These are phyloP conservation scores for Trichogramma dendrolimi DNA, from an alignment of 2,888 invertebrate species.

Conservation along the genomic window DNA sequence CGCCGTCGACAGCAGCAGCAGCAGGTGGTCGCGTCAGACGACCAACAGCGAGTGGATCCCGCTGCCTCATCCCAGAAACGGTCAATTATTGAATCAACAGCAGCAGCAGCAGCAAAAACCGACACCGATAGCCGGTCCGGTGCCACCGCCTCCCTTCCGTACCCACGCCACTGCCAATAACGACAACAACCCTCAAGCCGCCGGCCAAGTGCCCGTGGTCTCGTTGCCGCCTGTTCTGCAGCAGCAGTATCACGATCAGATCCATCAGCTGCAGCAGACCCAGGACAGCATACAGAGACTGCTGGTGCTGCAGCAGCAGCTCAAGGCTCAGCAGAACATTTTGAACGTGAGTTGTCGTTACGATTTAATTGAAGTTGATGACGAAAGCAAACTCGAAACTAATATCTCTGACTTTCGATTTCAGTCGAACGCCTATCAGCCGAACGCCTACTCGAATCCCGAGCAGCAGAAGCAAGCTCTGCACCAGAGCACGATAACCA, in stretches of 20 bases:
- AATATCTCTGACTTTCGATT: background rate
- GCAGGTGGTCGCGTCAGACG: slow-evolving; percentile 49
- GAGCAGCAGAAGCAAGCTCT: slow-evolving; percentile 40
- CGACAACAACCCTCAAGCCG: slow-evolving; percentile 19
- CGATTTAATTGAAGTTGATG: background rate
- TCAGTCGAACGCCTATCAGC: slow-evolving; percentile 43
- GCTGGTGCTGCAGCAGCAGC: slow-evolving; percentile 45
- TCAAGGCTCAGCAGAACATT: slow-evolving; percentile 45
- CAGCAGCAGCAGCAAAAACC: slow-evolving; percentile 31
- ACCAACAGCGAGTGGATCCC: slow-evolving; percentile 51
- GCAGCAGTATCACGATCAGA: slow-evolving; percentile 48
- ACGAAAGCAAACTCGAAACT: background rate
- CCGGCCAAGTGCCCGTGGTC: slow-evolving; percentile 21
- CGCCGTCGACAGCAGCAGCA: slow-evolving; percentile 21
- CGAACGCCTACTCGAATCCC: slow-evolving; percentile 37
- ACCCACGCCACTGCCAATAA: slow-evolving; percentile 17
- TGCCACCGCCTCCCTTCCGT: slow-evolving; percentile 20
- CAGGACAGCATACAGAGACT: slow-evolving; percentile 49
- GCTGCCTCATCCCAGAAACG: slow-evolving; percentile 41
- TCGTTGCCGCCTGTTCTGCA: slow-evolving; percentile 45
- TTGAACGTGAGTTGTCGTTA: slow-evolving; percentile 40
- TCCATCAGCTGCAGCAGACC: slow-evolving; percentile 48
- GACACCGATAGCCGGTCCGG: slow-evolving; percentile 10
- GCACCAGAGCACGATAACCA: slow-evolving; percentile 36
- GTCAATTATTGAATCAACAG: slow-evolving; percentile 18